Base-by-base conservation (phyloP, 2,888 invertebrate species). In the Blastobasis lacticolella region DNA sequence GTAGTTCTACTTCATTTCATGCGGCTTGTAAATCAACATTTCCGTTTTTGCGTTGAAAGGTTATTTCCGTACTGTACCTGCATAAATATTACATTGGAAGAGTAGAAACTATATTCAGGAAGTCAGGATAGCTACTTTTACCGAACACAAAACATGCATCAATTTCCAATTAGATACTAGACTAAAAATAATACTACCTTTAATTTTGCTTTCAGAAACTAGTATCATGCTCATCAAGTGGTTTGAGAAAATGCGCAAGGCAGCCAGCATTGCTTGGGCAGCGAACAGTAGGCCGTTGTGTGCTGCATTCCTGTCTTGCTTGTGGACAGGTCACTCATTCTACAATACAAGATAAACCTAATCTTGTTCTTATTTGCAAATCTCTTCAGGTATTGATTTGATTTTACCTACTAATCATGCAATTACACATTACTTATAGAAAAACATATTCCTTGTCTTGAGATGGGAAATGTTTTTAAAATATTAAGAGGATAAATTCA, bases 241-340 rank as follows among this genome's bases (percentile, higher is more conserved):
- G 80, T 54, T 77, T 86, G 55, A 85, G 89, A 63, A 89, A 86
- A 51, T 86, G 81, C 54, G 89, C 91, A 61, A 86, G 88, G 48
- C 92, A 92, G 68, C 85, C 90, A 43, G 85, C 90, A 37, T 75
- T 93, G 57, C 85, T 92, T 23, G 85, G 89, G 52, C 83, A 89
- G 57, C 84, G 88, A 54, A 75, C 73, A 54, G 76, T 91, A n/a
- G 92, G 91, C 49, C 83, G 86, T 54, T 93, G 92, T 91, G 84
- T 80, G 38, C 67, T 92, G 54, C 88, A 91, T 69, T 88, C 88
- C 48, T 93, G 93, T 75, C 79, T 91, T 52, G 91, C 92, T 62
- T 93, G 93, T 75, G 88, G 86, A 45, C 85, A 89, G 58, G 85
- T 88, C 59, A 92, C 92, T 10, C 92, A 93, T 76, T 92, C 92